Base-by-base conservation (phyloP, 2,113 vertebrate species). In the Laterallus jamaicensis region DNA sequence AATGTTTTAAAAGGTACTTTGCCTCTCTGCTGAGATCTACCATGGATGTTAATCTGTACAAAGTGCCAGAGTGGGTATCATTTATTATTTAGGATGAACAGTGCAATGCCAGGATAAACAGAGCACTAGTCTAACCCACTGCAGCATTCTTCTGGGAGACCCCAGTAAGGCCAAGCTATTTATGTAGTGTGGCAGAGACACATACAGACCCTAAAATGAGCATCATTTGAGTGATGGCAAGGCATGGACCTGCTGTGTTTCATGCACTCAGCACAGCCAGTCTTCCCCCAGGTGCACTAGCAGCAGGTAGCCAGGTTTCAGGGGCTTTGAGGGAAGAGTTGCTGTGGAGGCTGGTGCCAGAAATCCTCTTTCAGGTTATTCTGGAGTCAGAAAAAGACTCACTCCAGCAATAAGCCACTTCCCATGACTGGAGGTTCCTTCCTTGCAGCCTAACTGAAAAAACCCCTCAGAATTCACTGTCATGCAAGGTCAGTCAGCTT, bases 81-180 rank as follows among this genome's bases (percentile, higher is more conserved):
- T 96, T 87, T 76, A 94, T 96, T 95, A 95, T 96, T 96, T 95
- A 96, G 95, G 81, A 87, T n/a, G 75, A 91, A 9, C 25, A 90
- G 32, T 22, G 42, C 80, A 55, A 54, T 79, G 92, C 73, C 83
- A 92, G 83, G n/a, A 66, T 76, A 79, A 93, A 87, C 84, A 90
- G 82, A 19, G 60, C 49, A 32, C 39, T 10, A 50, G 58, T 35
- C 76, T 59, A 84, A 19, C n/a, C 44, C 44, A 66, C 3, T 56
- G 37, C 74, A 86, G 74, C 56, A 10, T 15, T 76, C 58, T 89
- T 78, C 42, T 87, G 81, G 58, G 77, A 93, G 16, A 79, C 14
- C 25, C 64, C 28, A 73, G 2, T 12, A 39, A 55, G 78, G 29
- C 78, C 31, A 75, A 50, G 44, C 54, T 78, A 47, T 71, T 92